Percentiles rank a stretch among this genome's conserved stretches.
These are phyloP conservation scores for Lampris incognitus DNA, from an alignment of 2,113 vertebrate species.

Conservation along the genomic window DNA sequence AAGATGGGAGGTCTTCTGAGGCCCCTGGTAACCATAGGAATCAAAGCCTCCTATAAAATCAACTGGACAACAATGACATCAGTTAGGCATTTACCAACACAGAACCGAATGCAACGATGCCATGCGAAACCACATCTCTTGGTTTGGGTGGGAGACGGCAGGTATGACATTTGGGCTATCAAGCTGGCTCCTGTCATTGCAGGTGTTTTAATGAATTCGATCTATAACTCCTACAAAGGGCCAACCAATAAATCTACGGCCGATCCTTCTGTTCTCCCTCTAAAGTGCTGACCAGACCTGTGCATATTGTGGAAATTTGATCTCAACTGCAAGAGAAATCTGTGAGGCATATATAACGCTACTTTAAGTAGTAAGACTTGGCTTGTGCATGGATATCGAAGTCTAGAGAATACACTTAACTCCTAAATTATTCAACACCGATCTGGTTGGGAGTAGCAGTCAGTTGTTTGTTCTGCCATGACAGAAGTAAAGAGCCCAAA, in stretches of 20 bases:
- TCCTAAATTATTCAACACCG: conserved; percentile 57
- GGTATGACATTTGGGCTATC: background rate
- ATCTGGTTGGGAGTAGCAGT: conserved; percentile 51
- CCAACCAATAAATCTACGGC: conserved; percentile 14
- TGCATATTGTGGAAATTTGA: conserved; percentile 22
- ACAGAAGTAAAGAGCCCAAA: conserved; percentile 46
- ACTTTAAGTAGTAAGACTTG: conserved; percentile 50
- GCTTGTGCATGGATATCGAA: conserved; percentile 52
- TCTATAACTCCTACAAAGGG: conserved; percentile 41
- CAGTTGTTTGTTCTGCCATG: conserved; percentile 65
- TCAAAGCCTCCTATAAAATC: conserved; percentile 99
- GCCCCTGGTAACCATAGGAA: conserved; percentile 99
- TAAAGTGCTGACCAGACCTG: conserved; percentile 19
- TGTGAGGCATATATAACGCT: conserved; percentile 32
- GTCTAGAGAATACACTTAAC: conserved; percentile 54
- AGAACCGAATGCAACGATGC: too few species aligned
- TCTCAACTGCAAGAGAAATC: conserved; percentile 8
- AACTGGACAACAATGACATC: conserved; percentile 81
- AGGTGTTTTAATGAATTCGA: conserved; percentile 46
- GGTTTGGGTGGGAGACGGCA: too few species aligned
- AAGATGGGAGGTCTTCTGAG: conserved; percentile 99
- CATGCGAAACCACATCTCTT: too few species aligned
- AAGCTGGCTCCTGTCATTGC: conserved; percentile 37
- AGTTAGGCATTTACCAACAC: conserved; percentile 37
- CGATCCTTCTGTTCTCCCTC: conserved; percentile 8